Base-by-base conservation (phyloP, 2,797 vertebrate genomes). In the Sebastes steindachneri region DNA sequence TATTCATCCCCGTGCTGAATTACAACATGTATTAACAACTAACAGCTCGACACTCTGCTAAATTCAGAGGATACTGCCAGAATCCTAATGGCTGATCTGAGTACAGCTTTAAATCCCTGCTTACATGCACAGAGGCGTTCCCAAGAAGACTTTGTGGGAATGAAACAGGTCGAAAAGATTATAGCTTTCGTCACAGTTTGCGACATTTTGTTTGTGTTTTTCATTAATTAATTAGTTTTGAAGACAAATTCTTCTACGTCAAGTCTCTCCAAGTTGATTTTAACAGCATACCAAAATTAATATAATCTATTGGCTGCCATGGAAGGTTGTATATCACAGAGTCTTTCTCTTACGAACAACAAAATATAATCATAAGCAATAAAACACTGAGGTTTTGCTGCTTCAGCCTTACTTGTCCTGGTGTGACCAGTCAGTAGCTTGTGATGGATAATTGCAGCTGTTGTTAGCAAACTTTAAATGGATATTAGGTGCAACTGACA, bases 21-120 rank as follows among this genome's bases (percentile, higher is more conserved):
- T 76, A 67, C 66, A 83, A 80, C 68, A 67, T 86, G 86, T 72
- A 88, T 77, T 84, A 88, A 78, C 55, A 72, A 71, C 51, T 51
- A 86, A 77, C 64, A 75, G 37, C 74, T 76, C 2, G 9, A 51
- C 65, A 65, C 62, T 19, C 67, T 19, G 71, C 51, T 80, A 37
- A 84, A 82, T 55, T 80, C 72, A 41, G 60, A 68, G 73, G 57
- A 79, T 19, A 58, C 48, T 51, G 29, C 37, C 51, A 7, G 67
- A 80, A 75, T 68, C 9, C 48, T 51, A 69, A 72, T 54, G 41
- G 55, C 12, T 57, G 53, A 65, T 66, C 53, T 21, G 26, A 58
- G 69, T n/a, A 35, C 48, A 17, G 68, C 17, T 79, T 53, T 58
- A 58, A 73, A 74, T 64, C 53, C 41, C 41, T 21, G 55, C 12